Conservation (phyloP, 2,797 vertebrate genomes). For the Sebastes flavidus region DNA sequence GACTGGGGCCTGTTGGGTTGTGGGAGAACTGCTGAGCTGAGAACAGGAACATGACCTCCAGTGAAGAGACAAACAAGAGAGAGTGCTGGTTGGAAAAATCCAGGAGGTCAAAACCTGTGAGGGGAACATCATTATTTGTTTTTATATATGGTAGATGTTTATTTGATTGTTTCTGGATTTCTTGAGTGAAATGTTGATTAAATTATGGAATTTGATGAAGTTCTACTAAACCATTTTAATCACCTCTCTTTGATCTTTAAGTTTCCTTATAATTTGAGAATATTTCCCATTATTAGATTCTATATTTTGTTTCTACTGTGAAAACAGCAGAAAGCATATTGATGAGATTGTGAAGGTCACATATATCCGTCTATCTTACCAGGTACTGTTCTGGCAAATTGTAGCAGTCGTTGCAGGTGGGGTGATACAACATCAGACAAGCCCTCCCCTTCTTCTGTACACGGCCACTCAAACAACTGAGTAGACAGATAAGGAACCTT, state of each 20-base stretch:
- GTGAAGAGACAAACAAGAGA: slow-evolving; percentile 87
- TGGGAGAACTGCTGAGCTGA: slow-evolving; percentile 91
- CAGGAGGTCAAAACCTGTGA: slow-evolving; percentile 91
- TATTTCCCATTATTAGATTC: neutral
- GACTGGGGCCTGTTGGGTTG: slow-evolving; percentile 77
- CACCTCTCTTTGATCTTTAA: neutral
- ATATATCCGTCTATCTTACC: slow-evolving; percentile 69
- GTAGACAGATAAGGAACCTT: neutral
- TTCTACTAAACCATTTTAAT: neutral
- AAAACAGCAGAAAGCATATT: neutral
- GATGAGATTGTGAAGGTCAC: neutral
- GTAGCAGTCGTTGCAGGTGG: slow-evolving; percentile 86
- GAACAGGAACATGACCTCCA: slow-evolving; percentile 92
- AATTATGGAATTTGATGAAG: neutral
- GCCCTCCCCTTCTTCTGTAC: slow-evolving; percentile 79
- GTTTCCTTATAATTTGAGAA: neutral
- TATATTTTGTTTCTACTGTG: neutral
- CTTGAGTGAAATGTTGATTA: neutral
- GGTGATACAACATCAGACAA: slow-evolving; percentile 81
- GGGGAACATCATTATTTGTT: neutral
- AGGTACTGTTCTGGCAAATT: slow-evolving; percentile 91
- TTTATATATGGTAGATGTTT: neutral
- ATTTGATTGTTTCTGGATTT: neutral
- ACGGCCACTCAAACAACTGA: slow-evolving; percentile 83
- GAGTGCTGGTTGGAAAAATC: slow-evolving; percentile 89